These are phyloP conservation scores for Mobula birostris DNA, from an alignment of 2,113 vertebrate genomes.

Conservation along the genomic window DNA sequence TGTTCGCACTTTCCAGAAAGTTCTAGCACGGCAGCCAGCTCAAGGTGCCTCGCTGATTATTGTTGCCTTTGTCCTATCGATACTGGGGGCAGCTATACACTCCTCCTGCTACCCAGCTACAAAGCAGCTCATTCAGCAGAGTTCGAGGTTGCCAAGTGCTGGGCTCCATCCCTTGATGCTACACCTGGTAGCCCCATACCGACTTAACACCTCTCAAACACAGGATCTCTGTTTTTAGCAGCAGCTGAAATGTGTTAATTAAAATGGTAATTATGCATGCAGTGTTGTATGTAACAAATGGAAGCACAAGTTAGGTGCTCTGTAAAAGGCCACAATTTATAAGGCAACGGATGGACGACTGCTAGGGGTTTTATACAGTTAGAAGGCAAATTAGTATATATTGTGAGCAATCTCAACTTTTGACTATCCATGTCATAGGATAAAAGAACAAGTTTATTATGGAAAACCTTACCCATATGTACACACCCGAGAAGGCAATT, in stretches of 20 bases:
- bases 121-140: conserved; percentile 8
- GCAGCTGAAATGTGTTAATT: conserved; percentile 26
- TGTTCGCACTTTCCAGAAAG: not conserved
- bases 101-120: not conserved
- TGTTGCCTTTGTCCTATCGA: not conserved
- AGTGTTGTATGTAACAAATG: conserved; percentile 28
- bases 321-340: no score
- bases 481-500: not conserved
- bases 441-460: not conserved
- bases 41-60: not conserved
- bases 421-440: not conserved
- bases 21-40: not conserved
- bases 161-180: not conserved
- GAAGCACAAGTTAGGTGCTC: not conserved
- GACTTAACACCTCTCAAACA: not conserved
- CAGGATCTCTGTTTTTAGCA: not conserved
- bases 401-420: not conserved
- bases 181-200: not conserved
- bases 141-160: not conserved
- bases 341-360: not conserved
- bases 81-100: not conserved
- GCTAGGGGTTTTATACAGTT: not conserved
- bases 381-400: not conserved
- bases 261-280: conserved; percentile 14
- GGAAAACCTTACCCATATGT: no score